Evolutionary conservation across 2,888 invertebrate species (phyloP), one percentile per base, ranked within the genome.

Genomic region (Synanthedon andrenaeformis): DNA sequence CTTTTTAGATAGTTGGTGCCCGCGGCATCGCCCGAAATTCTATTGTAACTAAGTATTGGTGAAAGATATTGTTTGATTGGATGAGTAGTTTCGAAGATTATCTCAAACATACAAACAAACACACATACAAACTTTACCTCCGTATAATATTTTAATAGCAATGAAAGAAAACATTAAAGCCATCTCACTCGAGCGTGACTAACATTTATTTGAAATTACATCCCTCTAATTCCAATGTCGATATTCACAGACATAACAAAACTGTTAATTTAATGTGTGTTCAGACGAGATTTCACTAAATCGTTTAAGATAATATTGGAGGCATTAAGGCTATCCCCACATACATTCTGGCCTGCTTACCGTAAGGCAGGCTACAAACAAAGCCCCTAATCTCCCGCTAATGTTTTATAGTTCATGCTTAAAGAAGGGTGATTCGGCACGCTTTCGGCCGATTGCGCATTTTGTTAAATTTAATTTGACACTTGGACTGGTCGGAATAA

Each of bases 401-500:
- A 79, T 76, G 72, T 71, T 71, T 65, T 66, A 65, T 64, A 62
- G 65, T 64, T 61, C 58, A 61, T 63, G 64, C 61, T 63, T 60
- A 58, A 59, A 57, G 62, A 62, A 61, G 66, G 79, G 76, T 65
- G 72, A 82, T 84, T 82, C 62, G 79, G 55, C 56, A 62, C 76
- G 78, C 79, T 72, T 64, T 58, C 65, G 66, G 62, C 65, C 63
- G 76, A 76, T 76, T 77, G 72, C 67, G 68, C 70, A 65, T 73
- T 72, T 74, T 66, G 63, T 63, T 51, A 65, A 65, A 65, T 70
- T 64, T 66, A 66, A 73, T 74, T 75, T 66, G 67, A 59, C 60
- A 63, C 60, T 65, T 66, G 64, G 57, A 52, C 56, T 58, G 58
- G 54, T 57, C 56, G 58, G 54, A 55, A 61, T 56, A 59, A 61